phyloP scores from a whole-genome alignment of 1,140 invertebrate species.

The Trachymyrmex septentrionalis region DNA sequence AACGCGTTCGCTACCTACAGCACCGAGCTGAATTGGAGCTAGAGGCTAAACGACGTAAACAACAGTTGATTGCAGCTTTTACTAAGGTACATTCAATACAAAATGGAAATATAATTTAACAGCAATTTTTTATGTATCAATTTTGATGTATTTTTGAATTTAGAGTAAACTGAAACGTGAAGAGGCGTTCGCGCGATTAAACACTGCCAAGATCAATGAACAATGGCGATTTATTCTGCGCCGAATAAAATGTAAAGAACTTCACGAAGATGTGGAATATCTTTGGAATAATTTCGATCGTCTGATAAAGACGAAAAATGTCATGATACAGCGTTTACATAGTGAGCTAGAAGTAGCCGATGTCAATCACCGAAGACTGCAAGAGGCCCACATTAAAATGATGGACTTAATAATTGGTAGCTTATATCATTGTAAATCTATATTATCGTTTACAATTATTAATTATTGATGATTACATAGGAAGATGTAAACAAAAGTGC shows the following conservation, averaged over 20 bases:
- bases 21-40: conserved; percentile 92
- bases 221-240: conserved; percentile 92
- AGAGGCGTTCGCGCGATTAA: conserved; percentile 91
- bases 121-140: neutral
- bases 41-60: conserved; percentile 91
- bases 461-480: conserved; percentile 77
- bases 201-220: conserved; percentile 94
- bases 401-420: conserved; percentile 90
- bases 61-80: conserved; percentile 92
- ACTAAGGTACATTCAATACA: conserved; percentile 89
- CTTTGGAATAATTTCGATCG: conserved; percentile 88
- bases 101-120: conserved; percentile 13
- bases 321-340: conserved; percentile 88
- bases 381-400: conserved; percentile 90
- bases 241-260: conserved; percentile 91
- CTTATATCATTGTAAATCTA: neutral
- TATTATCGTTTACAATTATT: conserved; percentile 1
- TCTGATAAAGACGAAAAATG: conserved; percentile 89
- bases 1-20: conserved; percentile 92
- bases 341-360: conserved; percentile 90
- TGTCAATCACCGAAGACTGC: conserved; percentile 89
- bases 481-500: conserved; percentile 85
- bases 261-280: conserved; percentile 89
- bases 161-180: conserved; percentile 94
- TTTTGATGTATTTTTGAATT: conserved; percentile 75